A percentile compares a stretch with the other conserved stretches of the same genome.
These are phyloP conservation scores for Gallinago jamesoni DNA, from an alignment of 2,113 vertebrate species.

Conservation along the genomic window DNA sequence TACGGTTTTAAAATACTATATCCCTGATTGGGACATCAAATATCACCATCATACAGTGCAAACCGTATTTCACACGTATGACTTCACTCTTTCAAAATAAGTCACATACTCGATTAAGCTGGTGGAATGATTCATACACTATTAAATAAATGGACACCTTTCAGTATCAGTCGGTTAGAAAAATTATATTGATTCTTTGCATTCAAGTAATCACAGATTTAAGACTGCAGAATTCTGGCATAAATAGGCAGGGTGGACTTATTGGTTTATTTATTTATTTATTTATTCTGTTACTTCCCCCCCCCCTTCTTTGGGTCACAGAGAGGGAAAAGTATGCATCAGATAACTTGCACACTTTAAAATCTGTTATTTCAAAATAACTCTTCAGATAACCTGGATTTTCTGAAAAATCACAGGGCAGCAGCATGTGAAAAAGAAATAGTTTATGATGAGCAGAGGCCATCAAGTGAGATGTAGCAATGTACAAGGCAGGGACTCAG, in stretches of 20 bases:
- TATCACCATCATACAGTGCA: background rate
- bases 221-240: background rate
- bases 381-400: background rate
- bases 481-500: background rate
- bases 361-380: background rate
- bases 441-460: background rate
- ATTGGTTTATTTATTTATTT: no score
- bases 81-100: background rate
- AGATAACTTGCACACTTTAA: background rate
- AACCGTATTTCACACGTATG: background rate
- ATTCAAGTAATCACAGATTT: background rate
- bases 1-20: background rate
- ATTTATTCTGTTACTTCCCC: background rate
- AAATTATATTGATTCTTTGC: background rate
- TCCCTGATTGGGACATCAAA: background rate
- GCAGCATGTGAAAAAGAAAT: background rate
- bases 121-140: background rate
- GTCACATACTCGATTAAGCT: background rate
- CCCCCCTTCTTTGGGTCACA: background rate
- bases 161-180: background rate
- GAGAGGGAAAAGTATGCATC: background rate
- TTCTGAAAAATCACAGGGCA: background rate
- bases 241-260: background rate
- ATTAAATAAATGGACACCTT: background rate
- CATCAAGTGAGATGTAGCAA: background rate